Evolutionary conservation across 2,888 invertebrate genomes (phyloP).

Genomic region (Drosophila lutescens): DNA sequence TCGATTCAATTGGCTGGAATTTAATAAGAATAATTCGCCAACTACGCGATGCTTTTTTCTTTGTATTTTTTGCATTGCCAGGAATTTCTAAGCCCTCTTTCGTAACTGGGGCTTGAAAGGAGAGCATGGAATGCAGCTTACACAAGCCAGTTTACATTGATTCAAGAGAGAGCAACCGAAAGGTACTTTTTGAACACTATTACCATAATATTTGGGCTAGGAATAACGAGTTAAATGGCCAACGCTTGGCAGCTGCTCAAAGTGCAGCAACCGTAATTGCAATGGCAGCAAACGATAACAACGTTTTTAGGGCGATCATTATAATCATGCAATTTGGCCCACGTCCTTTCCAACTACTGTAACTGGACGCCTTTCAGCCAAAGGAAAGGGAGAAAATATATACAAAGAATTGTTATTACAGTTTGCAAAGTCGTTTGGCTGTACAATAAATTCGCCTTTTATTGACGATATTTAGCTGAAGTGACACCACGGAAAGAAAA

Average conservation of each 20-base stretch:
- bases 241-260: slow-evolving; percentile 45
- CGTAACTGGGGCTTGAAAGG: neutral
- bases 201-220: slow-evolving; percentile 7
- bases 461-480: slow-evolving; percentile 44
- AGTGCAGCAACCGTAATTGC: slow-evolving; percentile 44
- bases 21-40: slow-evolving; percentile 1
- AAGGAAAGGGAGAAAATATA: neutral
- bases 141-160: slow-evolving; percentile 4
- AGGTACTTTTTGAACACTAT: slow-evolving; percentile 11
- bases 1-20: slow-evolving; percentile 4
- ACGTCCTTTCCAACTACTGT: slow-evolving; percentile 18
- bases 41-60: neutral
- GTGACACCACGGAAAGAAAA: slow-evolving; percentile 26
- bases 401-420: slow-evolving; percentile 40
- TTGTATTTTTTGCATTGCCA: neutral
- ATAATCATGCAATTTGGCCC: slow-evolving; percentile 60
- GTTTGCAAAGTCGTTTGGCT: slow-evolving; percentile 53
- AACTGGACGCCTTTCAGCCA: slow-evolving; percentile 22
- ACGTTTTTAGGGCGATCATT: slow-evolving; percentile 59
- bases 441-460: slow-evolving; percentile 49
- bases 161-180: slow-evolving; percentile 11
- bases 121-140: neutral
- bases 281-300: slow-evolving; percentile 42
- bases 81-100: neutral
- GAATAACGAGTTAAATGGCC: slow-evolving; percentile 25